Conservation (phyloP, 2,113 vertebrate genomes). For the Axis porcinus region DNA sequence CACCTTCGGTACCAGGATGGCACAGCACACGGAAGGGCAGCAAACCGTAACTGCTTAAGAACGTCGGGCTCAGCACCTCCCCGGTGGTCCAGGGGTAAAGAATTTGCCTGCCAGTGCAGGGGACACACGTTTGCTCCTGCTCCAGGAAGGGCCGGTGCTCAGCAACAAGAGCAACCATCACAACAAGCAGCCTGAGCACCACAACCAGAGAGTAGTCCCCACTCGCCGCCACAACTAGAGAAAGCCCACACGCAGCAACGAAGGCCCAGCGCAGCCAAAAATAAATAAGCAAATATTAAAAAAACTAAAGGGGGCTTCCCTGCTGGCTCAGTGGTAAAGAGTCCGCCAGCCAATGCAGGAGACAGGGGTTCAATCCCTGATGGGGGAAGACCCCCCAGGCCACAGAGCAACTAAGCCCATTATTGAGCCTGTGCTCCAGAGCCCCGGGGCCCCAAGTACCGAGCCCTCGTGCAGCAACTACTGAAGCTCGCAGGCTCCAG, state of each 20-base stretch:
- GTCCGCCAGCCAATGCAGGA: neutral
- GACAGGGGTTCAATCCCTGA: neutral
- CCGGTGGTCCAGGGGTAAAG: accelerated
- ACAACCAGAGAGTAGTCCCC: neutral
- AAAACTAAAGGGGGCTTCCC: neutral
- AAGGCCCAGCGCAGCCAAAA: neutral
- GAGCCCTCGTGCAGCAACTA: neutral
- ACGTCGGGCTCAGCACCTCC: neutral
- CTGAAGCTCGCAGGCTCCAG: neutral
- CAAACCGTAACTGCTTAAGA: neutral
- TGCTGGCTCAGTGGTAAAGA: neutral
- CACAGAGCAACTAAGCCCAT: neutral
- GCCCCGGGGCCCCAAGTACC: neutral
- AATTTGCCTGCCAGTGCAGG: neutral
- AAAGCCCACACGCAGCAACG: neutral
- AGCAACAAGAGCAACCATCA: neutral
- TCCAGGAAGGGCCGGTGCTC: neutral
- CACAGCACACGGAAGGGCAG: neutral
- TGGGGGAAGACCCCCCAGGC: neutral
- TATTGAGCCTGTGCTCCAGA: neutral
- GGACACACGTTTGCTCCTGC: neutral
- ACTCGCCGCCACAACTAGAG: neutral
- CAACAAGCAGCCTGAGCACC: neutral
- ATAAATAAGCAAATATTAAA: accelerated
- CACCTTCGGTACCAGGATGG: neutral